These are phyloP conservation scores for Ctenicera cuprea DNA, from an alignment of 2,888 invertebrate species.

Conservation along the genomic window DNA sequence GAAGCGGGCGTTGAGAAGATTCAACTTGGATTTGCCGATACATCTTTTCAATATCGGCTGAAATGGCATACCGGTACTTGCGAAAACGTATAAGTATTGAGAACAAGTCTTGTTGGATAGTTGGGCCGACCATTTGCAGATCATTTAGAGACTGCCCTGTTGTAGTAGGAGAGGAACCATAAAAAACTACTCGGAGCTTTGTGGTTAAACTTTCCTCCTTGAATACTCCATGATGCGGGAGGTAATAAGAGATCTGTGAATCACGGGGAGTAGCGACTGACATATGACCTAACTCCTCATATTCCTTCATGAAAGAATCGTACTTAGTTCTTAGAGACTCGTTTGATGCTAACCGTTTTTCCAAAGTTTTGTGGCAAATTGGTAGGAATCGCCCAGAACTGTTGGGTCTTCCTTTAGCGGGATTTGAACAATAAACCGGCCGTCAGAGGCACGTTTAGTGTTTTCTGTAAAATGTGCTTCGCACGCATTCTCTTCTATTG, in stretches of 20 bases:
- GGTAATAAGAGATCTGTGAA: conserved; percentile 34
- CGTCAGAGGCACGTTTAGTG: conserved; percentile 5
- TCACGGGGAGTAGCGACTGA: background rate
- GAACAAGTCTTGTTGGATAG: conserved; percentile 63
- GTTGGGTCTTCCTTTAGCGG: conserved; percentile 16
- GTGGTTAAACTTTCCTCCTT: conserved; percentile 53
- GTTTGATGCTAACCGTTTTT: conserved; percentile 13
- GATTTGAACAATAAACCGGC: conserved; percentile 34
- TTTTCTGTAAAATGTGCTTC: conserved; percentile 30
- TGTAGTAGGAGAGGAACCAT: conserved; percentile 54
- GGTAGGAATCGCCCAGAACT: conserved; percentile 30
- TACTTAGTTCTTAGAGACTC: background rate
- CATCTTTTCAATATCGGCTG: conserved; percentile 29
- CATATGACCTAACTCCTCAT: conserved; percentile 33
- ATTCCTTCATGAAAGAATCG: conserved; percentile 29
- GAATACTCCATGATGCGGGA: conserved; percentile 58
- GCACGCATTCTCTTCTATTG: conserved; percentile 27
- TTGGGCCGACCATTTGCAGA: conserved; percentile 57
- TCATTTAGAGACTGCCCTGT: conserved; percentile 56
- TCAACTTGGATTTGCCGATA: conserved; percentile 22
- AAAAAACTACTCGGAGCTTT: conserved; percentile 57
- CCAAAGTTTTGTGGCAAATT: conserved; percentile 14
- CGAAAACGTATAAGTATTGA: conserved; percentile 58
- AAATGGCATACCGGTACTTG: conserved; percentile 3
- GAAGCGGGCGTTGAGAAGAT: background rate